A percentile compares a stretch with the other conserved stretches of the same genome.
Conservation (phyloP, 1,140 invertebrate species). For the Lasaia peninsularis region DNA sequence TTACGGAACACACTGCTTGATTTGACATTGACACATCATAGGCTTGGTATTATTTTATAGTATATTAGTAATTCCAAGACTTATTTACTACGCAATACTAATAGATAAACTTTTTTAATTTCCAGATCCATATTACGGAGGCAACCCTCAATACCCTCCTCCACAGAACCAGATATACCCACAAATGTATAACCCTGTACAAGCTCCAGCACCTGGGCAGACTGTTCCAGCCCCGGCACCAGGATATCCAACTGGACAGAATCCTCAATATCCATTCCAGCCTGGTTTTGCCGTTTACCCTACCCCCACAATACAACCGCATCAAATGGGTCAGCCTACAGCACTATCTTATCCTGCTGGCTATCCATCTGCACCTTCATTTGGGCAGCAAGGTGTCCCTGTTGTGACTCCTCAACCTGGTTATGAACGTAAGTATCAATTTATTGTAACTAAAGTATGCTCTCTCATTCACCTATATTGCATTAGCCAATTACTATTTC, state of each 20-base stretch:
- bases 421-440: constrained; percentile 20
- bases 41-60: too few species aligned
- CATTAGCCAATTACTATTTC: too few species aligned
- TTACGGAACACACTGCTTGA: too few species aligned
- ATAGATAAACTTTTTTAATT: constrained; percentile 17
- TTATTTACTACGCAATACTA: not conserved
- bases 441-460: not conserved
- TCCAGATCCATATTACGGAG: constrained; percentile 50
- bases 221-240: constrained; percentile 27
- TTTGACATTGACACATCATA: too few species aligned
- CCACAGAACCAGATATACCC: constrained; percentile 54
- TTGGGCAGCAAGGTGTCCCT: constrained; percentile 37
- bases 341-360: constrained; percentile 50
- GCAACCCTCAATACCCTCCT: constrained; percentile 46
- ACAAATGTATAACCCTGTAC: constrained; percentile 47
- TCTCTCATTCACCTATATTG: not conserved
- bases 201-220: constrained; percentile 41
- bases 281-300: constrained; percentile 42
- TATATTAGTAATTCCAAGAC: too few species aligned
- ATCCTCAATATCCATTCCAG: constrained; percentile 36
- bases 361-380: constrained; percentile 30
- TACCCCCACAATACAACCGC: constrained; percentile 29
- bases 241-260: constrained; percentile 31
- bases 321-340: constrained; percentile 29
- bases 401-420: constrained; percentile 35